A percentile compares a stretch with the other conserved stretches of the same genome.
phyloP scores from a whole-genome alignment of 2,888 invertebrate genomes.

The Xanthorhoe spadicearia region DNA sequence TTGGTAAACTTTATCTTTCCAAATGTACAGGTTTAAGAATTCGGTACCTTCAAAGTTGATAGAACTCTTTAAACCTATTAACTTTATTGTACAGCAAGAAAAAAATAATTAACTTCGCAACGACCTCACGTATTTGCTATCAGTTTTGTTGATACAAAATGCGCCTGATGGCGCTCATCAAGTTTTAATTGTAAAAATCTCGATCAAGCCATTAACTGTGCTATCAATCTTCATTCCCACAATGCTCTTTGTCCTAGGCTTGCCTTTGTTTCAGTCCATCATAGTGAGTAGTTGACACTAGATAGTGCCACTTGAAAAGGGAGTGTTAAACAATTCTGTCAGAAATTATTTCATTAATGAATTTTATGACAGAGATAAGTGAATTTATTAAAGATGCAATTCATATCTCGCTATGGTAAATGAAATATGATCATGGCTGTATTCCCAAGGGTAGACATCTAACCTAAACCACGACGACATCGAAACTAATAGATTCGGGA shows the following conservation, averaged over 20 bases:
- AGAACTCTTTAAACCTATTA: neutral
- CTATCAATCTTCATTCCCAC: conserved; percentile 2
- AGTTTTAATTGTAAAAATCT: conserved; percentile 11
- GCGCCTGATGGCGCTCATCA: neutral
- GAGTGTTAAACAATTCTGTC: neutral
- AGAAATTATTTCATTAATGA: neutral
- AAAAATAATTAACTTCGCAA: neutral
- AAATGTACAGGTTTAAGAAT: no score
- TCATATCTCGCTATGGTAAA: no score
- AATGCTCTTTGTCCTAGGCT: neutral
- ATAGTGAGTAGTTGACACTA: conserved; percentile 1
- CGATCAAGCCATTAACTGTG: conserved; percentile 8
- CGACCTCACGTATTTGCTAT: neutral
- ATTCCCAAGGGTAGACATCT: no score
- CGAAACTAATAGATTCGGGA: no score
- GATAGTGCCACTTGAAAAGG: conserved; percentile 7
- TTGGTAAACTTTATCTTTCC: no score
- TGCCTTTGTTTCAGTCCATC: conserved; percentile 2
- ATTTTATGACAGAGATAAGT: no score
- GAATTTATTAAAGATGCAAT: no score
- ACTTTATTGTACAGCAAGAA: neutral
- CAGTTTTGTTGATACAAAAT: no score
- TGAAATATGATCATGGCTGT: no score
- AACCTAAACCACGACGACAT: no score
- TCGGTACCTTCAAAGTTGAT: no score